Evolutionary conservation across 2,113 vertebrate species (phyloP).

Genomic region (Eonycteris spelaea): DNA sequence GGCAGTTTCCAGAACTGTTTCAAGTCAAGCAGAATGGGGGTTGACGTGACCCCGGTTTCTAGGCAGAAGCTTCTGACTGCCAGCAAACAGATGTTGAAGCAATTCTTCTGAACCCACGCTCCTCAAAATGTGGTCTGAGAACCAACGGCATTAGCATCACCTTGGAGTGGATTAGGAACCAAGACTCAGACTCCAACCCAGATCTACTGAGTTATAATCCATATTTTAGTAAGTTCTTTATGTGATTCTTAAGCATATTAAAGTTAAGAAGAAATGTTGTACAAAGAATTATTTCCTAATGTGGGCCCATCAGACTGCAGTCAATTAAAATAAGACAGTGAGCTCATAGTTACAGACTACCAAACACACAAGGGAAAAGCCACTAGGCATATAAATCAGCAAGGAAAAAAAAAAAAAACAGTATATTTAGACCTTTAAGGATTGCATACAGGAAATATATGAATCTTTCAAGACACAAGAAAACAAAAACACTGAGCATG

Average conservation of each 20-base stretch:
- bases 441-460: not conserved
- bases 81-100: not conserved
- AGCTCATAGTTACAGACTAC: not conserved
- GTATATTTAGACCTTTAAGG: not conserved
- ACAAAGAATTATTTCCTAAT: not conserved
- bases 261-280: not conserved
- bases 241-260: not conserved
- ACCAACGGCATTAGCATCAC: not conserved
- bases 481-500: not conserved
- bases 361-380: not conserved
- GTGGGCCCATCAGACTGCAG: not conserved
- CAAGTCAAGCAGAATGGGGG: not conserved
- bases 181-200: not conserved
- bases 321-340: not conserved
- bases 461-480: not conserved
- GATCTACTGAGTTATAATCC: not conserved
- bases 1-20: not conserved
- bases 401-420: not conserved
- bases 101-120: not conserved
- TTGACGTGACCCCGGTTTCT: not conserved
- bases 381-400: not conserved
- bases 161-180: not conserved
- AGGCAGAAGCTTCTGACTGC: not conserved
- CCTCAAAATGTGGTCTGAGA: not conserved
- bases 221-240: not conserved